phyloP scores from a whole-genome alignment of 2,888 invertebrate genomes.

The Cistogaster globosa region DNA sequence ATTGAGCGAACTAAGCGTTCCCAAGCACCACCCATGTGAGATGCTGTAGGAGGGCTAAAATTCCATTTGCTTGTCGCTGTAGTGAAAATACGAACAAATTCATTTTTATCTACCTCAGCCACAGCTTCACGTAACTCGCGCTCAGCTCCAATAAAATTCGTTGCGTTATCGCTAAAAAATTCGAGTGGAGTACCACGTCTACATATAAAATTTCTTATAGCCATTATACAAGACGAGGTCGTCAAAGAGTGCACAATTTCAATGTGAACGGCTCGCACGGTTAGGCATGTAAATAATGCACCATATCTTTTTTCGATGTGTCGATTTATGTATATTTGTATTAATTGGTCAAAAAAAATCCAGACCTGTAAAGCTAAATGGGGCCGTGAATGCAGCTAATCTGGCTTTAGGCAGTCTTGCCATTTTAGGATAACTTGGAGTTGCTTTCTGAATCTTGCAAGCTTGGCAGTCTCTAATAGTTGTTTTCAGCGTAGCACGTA shows the following conservation, averaged over 20 bases:
- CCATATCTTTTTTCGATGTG: conserved; percentile 46
- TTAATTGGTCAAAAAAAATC: conserved; percentile 62
- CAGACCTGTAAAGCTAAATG: conserved; percentile 60
- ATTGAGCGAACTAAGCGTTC: too few relatives aligned
- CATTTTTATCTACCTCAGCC: too few relatives aligned
- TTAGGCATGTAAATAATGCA: conserved; percentile 41
- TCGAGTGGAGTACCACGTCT: too few relatives aligned
- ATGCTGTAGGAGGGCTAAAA: too few relatives aligned
- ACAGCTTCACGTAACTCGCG: too few relatives aligned
- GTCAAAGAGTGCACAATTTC: conserved; percentile 43
- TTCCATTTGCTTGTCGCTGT: too few relatives aligned
- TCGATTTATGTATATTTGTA: conserved; percentile 18
- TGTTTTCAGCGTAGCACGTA: conserved; percentile 50
- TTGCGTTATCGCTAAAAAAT: too few relatives aligned
- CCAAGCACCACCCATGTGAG: too few relatives aligned
- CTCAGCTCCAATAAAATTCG: too few relatives aligned
- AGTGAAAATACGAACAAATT: too few relatives aligned
- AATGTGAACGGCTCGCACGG: conserved; percentile 39
- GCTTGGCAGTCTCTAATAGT: conserved; percentile 38
- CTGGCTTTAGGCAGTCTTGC: conserved; percentile 38
- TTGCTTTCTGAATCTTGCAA: conserved; percentile 58
- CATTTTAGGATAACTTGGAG: conserved; percentile 52
- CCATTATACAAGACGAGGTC: conserved; percentile 42
- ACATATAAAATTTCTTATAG: conserved; percentile 50
- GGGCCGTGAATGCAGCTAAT: conserved; percentile 16